These are phyloP conservation scores for Calameuta pallipes DNA, from an alignment of 2,888 invertebrate genomes.

Conservation along the genomic window DNA sequence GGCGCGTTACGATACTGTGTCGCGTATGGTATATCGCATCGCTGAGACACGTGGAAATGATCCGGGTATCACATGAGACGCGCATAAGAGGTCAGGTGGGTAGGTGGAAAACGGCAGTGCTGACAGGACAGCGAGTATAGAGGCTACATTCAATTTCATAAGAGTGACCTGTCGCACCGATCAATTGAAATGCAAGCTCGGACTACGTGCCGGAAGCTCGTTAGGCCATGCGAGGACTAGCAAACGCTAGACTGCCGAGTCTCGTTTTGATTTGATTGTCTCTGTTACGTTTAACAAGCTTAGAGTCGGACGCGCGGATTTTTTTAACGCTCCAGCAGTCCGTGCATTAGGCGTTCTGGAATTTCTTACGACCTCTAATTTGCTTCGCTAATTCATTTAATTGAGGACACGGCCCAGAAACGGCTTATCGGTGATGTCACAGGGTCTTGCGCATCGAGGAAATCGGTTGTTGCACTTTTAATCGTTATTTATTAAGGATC, in stretches of 20 bases:
- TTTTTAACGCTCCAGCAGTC: neutral
- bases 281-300: neutral
- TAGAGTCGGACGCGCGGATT: neutral
- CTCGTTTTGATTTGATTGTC: neutral
- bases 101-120: neutral
- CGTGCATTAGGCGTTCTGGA: neutral
- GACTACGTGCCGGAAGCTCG: slow-evolving; percentile 55
- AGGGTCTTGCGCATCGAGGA: neutral
- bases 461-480: neutral
- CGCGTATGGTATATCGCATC: neutral
- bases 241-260: slow-evolving; percentile 19
- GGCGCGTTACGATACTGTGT: neutral
- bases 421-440: neutral
- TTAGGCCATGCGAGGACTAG: slow-evolving; percentile 44
- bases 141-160: neutral
- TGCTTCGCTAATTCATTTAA: neutral
- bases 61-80: neutral
- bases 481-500: neutral
- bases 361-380: neutral
- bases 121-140: neutral
- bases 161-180: slow-evolving; percentile 6
- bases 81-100: neutral
- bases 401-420: neutral
- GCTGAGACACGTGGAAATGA: neutral
- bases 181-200: slow-evolving; percentile 54